phyloP scores from a whole-genome alignment of 2,888 invertebrate species.

The Sphinx pinastri region DNA sequence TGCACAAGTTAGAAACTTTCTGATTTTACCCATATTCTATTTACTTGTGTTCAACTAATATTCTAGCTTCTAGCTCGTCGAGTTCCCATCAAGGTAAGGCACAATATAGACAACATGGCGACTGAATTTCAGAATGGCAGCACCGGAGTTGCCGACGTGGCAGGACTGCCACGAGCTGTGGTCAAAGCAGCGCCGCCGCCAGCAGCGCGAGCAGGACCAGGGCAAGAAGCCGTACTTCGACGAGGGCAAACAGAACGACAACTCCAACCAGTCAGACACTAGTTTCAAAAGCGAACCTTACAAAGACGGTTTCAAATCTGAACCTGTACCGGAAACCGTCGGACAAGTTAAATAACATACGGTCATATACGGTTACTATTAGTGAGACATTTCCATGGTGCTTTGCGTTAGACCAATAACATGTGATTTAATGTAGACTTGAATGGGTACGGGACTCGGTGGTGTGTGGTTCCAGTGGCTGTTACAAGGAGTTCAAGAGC shows the following conservation, averaged over 20 bases:
- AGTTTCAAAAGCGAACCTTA: conserved; percentile 61
- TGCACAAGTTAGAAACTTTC: background rate
- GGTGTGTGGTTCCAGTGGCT: background rate
- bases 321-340: conserved; percentile 59
- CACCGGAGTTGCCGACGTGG: conserved; percentile 94
- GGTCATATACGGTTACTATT: conserved; percentile 35
- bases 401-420: conserved; percentile 22
- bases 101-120: background rate
- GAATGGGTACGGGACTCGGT: background rate
- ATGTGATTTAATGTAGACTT: conserved; percentile 10
- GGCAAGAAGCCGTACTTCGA: conserved; percentile 54
- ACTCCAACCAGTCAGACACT: conserved; percentile 55
- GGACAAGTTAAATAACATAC: conserved; percentile 76
- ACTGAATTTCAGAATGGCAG: conserved; percentile 87
- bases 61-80: background rate
- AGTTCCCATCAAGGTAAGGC: background rate
- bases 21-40: background rate
- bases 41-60: background rate
- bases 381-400: conserved; percentile 25
- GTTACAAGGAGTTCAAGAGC: background rate
- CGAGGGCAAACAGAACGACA: conserved; percentile 46
- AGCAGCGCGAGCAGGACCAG: conserved; percentile 90
- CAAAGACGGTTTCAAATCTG: conserved; percentile 63
- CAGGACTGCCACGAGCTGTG: conserved; percentile 99
- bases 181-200: conserved; percentile 97